Evolutionary conservation across 1,140 invertebrate species (phyloP), one percentile per base, ranked within the genome.

Genomic region (Caenorhabditis inopinata): DNA sequence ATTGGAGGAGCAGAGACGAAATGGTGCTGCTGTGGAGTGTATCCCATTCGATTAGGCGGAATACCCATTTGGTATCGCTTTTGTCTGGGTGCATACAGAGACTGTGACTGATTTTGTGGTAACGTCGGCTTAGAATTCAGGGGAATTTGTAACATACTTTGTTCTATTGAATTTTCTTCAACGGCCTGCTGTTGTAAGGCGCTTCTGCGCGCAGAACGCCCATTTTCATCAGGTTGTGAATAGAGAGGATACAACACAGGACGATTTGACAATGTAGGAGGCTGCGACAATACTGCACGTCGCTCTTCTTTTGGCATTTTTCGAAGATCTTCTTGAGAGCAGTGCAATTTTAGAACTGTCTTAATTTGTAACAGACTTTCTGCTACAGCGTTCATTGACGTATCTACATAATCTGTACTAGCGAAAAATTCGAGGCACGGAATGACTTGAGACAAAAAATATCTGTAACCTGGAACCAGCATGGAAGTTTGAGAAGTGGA

Each of bases 61-160:
- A 68, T 68, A 21, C 58, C 58, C 58, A 68, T 68, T 42, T 68
- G 58, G 38, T 68, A 68, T 5, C 58, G 58, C 9, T 68, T 68
- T 16, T 58, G 42, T 5, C 77, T 23, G 2, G 53, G 76, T 9
- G 42, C 29, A 25, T 21, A 77, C 18, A 29, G 9, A 2, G 18
- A 4, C 48, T 49, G 48, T 53, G 21, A 4, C 35, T 16, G 27
- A n/a, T 77, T 38, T 76, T 76, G 45, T 21, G 23, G 47, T 76
- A 18, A 11, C 23, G 27, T 9, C 38, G 21, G 49, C 9, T 62
- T 49, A 6, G 49, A 27, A 7, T 25, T 23, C n/a, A 29, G 21
- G 12, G 51, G 3, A 16, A 14, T 32, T 4, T 58, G 18, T n/a
- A 9, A 2, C n/a, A 21, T 1, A 4, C 9, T 12, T 3, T 58